These are phyloP conservation scores for Coptotermes formosanus DNA, from an alignment of 1,140 invertebrate species.

Conservation along the genomic window DNA sequence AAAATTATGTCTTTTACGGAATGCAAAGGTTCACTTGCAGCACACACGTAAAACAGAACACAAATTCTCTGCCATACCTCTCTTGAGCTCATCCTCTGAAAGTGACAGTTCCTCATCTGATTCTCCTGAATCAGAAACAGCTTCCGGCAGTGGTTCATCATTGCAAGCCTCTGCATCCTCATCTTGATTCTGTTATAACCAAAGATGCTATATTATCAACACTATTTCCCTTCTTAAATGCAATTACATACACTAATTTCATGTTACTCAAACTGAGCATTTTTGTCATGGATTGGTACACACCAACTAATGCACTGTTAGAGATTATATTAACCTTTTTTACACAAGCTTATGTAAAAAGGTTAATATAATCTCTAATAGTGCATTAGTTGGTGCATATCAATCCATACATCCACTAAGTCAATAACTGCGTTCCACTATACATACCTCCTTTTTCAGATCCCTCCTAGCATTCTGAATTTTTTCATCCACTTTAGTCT, in stretches of 20 bases:
- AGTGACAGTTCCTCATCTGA: constrained; percentile 34
- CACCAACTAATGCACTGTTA: not conserved
- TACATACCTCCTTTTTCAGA: constrained; percentile 33
- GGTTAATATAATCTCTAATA: too few relatives aligned
- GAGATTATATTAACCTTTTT: too few relatives aligned
- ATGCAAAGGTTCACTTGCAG: not conserved
- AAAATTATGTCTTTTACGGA: not conserved
- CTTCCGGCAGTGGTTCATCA: not conserved
- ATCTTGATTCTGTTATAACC: not conserved
- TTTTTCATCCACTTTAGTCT: constrained; percentile 81
- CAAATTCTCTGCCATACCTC: constrained; percentile 29
- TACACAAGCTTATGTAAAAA: too few relatives aligned
- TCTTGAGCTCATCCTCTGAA: constrained; percentile 42
- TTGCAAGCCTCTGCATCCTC: not conserved
- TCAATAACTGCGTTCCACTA: not conserved
- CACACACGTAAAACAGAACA: not conserved
- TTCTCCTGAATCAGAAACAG: constrained; percentile 29
- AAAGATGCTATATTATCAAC: not conserved
- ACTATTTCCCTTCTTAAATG: not conserved
- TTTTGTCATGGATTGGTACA: too few relatives aligned
- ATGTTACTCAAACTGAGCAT: not conserved
- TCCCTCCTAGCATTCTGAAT: constrained; percentile 64
- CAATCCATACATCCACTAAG: not conserved
- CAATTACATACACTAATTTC: not conserved
- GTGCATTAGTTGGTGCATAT: not conserved